These are phyloP conservation scores for Aptenodytes patagonicus DNA, from an alignment of 2,113 vertebrate genomes.

Conservation along the genomic window DNA sequence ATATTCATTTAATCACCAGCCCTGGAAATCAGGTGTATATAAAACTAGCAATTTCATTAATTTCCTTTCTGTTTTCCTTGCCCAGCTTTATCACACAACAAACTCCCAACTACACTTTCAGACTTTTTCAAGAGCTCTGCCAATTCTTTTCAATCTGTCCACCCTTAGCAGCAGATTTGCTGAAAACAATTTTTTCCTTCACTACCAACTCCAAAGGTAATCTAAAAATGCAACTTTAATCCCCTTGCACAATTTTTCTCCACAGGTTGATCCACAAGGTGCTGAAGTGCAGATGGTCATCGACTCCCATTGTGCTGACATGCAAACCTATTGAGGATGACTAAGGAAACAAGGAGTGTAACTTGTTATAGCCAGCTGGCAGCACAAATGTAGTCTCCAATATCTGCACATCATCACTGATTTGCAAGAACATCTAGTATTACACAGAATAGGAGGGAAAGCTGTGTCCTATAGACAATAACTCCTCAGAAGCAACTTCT, in stretches of 20 bases:
- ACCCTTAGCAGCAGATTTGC: neutral
- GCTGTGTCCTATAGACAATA: neutral
- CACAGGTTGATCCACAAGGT: neutral
- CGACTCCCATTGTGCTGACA: neutral
- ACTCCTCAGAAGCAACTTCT: neutral
- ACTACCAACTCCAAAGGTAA: neutral
- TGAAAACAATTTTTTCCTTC: neutral
- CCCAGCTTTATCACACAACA: neutral
- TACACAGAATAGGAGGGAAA: neutral
- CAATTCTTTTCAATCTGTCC: neutral
- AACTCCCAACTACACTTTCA: neutral
- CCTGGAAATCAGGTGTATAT: neutral
- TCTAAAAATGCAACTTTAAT: neutral
- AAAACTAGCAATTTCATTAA: neutral
- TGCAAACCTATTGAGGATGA: neutral
- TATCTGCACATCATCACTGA: neutral
- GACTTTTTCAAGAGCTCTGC: neutral
- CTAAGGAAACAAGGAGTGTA: accelerated
- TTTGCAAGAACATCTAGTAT: neutral
- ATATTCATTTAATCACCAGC: neutral
- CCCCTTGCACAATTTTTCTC: neutral
- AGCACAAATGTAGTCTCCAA: neutral
- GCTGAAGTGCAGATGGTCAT: neutral
- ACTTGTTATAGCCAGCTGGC: neutral
- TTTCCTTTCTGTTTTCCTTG: neutral